Conservation (phyloP, 2,113 vertebrate species). For the Strix aluco region DNA sequence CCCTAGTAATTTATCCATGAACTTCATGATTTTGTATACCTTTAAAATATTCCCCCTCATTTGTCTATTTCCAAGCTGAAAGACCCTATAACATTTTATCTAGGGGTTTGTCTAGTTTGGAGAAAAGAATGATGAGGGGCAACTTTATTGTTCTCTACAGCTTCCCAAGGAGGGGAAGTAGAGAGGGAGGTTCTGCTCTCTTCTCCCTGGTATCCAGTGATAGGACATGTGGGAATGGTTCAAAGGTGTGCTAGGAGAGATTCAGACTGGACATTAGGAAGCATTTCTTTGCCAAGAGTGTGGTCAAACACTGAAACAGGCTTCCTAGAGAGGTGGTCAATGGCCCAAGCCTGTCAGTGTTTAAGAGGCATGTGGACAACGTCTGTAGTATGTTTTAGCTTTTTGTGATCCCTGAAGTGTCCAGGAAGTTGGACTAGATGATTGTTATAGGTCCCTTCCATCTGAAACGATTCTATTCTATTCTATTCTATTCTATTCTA, state of each 20-base stretch:
- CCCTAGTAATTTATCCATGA: background rate
- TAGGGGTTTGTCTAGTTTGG: background rate
- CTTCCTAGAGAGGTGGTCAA: background rate
- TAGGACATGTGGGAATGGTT: fast-evolving
- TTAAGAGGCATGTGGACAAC: background rate
- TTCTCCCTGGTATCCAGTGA: background rate
- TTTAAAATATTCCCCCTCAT: background rate
- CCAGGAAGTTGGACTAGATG: background rate
- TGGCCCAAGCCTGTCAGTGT: background rate
- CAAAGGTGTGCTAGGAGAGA: background rate
- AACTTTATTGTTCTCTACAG: background rate
- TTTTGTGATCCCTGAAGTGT: background rate
- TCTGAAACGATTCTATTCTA: background rate
- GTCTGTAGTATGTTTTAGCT: background rate
- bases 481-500: background rate
- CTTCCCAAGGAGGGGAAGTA: background rate
- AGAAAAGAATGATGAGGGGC: background rate
- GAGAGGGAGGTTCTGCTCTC: too few species aligned
- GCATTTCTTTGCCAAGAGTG: background rate
- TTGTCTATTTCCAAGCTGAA: background rate
- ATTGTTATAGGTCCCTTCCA: background rate
- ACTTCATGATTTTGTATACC: background rate
- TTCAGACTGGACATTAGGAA: background rate
- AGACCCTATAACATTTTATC: background rate
- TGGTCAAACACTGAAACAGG: background rate